Evolutionary conservation across 2,888 invertebrate species (phyloP), one percentile per base, ranked within the genome.

Genomic region (Eumacrocentrus americanus): DNA sequence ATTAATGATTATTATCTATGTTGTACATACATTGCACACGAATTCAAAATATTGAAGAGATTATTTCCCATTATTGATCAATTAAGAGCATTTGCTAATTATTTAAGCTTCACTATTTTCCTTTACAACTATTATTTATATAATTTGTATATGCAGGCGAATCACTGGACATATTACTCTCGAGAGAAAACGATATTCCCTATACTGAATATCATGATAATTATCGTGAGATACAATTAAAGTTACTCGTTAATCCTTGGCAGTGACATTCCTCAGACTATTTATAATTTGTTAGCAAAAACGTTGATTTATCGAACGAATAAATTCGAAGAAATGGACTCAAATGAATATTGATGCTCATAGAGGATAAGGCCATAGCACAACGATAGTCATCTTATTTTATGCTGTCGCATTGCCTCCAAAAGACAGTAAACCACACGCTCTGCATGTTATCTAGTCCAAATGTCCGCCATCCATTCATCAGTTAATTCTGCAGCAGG

Each of bases 381-480:
- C 40, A 7, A 40, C 4, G 12, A 40, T 40, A 3, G n/a, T 46
- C 25, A 46, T 23, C 46, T 20, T 23, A 22, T 46, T 25, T 23
- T 23, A 23, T 46, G 69, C 29, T 69, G 73, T 58, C 75, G 76
- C 70, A 77, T 76, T 47, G 77, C 73, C 64, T 79, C 78, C 58
- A 80, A 68, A 56, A 80, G 77, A 69, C 80, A 80, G 65, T 80
- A 80, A 67, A 80, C 73, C 60, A 80, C 76, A 62, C 75, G 76
- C 77, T 80, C 79, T 79, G 80, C 80, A 79, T 80, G 80, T 83
- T 83, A 89, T 84, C 86, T 88, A 72, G 86, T 83, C 93, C 93
- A 94, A 81, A 94, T 91, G 81, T 92, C 91, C 81, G 90, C 90
- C 83, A 93, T 86, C 78, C 89, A 89, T 78, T 90, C 88, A 77